A percentile compares a stretch with the other conserved stretches of the same genome.
phyloP scores from a whole-genome alignment of 2,888 invertebrate species.

The Antheraea yamamai region DNA sequence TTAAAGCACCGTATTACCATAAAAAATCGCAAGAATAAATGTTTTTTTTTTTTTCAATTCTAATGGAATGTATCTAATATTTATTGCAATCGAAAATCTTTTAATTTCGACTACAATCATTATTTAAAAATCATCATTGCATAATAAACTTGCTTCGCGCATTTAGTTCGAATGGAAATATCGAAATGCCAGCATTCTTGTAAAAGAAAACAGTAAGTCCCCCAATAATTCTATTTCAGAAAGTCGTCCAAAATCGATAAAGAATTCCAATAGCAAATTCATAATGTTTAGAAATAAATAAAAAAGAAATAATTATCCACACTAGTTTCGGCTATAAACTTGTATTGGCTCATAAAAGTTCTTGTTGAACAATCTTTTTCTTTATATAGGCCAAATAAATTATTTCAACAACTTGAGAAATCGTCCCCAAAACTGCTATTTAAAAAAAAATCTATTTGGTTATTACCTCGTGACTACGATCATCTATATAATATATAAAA shows the following conservation, averaged over 20 bases:
- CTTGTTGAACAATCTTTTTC: too few relatives aligned
- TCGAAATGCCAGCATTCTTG: not conserved
- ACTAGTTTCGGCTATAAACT: not conserved
- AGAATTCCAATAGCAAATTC: not conserved
- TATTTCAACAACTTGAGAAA: not conserved
- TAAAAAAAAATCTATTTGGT: too few relatives aligned
- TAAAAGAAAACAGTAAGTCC: not conserved
- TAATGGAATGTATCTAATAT: constrained; percentile 7
- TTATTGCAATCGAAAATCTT: not conserved
- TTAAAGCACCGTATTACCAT: not conserved
- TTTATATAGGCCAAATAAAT: not conserved
- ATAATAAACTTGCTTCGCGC: not conserved
- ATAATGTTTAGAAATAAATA: not conserved
- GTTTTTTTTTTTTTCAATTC: not conserved
- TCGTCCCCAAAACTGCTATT: not conserved
- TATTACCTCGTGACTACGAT: not conserved
- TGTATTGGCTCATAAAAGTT: not conserved
- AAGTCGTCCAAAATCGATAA: not conserved
- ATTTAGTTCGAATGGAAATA: too few relatives aligned
- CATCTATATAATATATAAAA: too few relatives aligned
- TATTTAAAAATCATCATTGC: not conserved
- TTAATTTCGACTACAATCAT: not conserved
- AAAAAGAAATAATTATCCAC: not conserved
- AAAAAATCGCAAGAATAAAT: not conserved
- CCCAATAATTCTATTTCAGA: not conserved